Base-by-base conservation (phyloP, 2,888 invertebrate genomes). In the Darwinula stevensoni region DNA sequence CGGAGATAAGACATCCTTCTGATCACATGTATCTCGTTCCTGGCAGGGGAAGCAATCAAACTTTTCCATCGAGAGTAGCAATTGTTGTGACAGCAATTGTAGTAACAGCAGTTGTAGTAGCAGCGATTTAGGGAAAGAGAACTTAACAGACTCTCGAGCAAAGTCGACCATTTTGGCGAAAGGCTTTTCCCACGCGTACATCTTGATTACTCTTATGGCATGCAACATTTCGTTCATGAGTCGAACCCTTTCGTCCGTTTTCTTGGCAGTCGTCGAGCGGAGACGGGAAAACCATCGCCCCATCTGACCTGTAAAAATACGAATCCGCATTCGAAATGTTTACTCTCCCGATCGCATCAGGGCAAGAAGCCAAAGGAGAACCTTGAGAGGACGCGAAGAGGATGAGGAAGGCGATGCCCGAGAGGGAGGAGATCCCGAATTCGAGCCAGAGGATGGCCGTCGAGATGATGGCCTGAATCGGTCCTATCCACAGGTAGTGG, bases 151-250 rank as follows among this genome's bases (percentile, higher is more conserved):
- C 54, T 62, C 63, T 44, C 86, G 56, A 2, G 75, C 69, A 31
- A 62, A 49, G 5, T 65, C 63, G 3, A 88, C 70, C n/a, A 82
- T 61, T 38, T 67, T 61, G 36, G 72, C 69, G 46, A 88, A 86
- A 1, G 82, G 75, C 41, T 67, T 70, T 49, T 88, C 88, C 61
- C 88, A 88, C 3, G 82, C 75, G 47, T 86, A 88, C 82, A 88
- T 86, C 59, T 88, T 88, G 39, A 88, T 76, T 2, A 86, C 78
- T 56, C 82, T 71, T 53, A 94, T 82, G 31, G 84, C 88, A 35
- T 65, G 64, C 38, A 91, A 71, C 41, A 91, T 69, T 59, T 94
- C 91, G 47, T 75, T 80, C 82, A 91, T 91, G 31, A 86, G 59
- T 32, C 78, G 64, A 27, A 91, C 74, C 38, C 91, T 61, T 42